Base-by-base conservation (phyloP, 2,888 invertebrate species). In the Drosophila hamatofila region DNA sequence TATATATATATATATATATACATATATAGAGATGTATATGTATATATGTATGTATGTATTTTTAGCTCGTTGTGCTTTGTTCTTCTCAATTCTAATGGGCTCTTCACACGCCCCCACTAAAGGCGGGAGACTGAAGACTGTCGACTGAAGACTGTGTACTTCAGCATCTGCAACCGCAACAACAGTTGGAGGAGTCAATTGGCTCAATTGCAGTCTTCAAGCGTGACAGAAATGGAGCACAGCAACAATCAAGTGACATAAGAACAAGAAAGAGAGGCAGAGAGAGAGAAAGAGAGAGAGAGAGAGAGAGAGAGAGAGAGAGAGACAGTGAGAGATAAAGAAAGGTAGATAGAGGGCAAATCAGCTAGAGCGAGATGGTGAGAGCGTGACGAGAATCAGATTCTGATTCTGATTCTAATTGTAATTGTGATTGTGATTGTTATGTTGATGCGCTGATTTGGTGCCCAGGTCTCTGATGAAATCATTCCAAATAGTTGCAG, bases 121-220 rank as follows among this genome's bases (percentile, higher is more conserved):
- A 39, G 57, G 39, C 42, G 33, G 51, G 21, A 54, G 52, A 62
- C 48, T 56, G 44, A 37, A 63, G 49, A 62, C 35, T 51, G 44
- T 23, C 56, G 42, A 57, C 41, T 41, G 42, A 9, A 62, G 65
- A 73, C 27, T 41, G 49, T 5, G 51, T 21, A 11, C 51, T 54
- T 54, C 39, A 85, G 86, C 86, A 88, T 86, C 89, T 88, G 86
- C 69, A 78, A 75, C 81, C 84, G 87, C 76, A 87, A 83, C 87
- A 68, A 81, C 83, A 84, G 83, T 84, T 84, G 83, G 86, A 74
- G 68, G 79, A 84, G 88, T 80, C 88, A 85, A 88, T 89, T 89
- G 88, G 90, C 86, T 89, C 85, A 89, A 86, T 86, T 86, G 87
- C 89, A 86, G 88, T 88, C 84, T 81, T 89, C 88, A 86, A 89